Evolutionary conservation across 2,113 vertebrate genomes (phyloP).

Genomic region (Aegotheles bennettii): DNA sequence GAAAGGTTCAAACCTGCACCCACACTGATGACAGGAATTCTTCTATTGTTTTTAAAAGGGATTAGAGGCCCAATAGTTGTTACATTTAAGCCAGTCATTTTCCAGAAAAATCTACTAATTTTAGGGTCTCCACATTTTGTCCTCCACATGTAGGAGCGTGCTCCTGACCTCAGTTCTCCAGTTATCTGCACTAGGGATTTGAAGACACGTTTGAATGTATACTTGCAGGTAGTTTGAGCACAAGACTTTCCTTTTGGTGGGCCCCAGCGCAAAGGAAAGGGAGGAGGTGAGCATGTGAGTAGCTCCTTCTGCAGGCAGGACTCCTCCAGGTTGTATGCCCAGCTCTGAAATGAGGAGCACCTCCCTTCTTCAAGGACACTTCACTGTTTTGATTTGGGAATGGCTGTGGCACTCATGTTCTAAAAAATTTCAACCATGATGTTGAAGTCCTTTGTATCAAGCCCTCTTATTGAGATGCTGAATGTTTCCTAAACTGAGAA

Average conservation of each 20-base stretch:
- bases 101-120: not conserved
- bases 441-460: not conserved
- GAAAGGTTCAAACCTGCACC: not conserved
- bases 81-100: not conserved
- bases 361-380: not conserved
- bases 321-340: fast-evolving
- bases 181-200: not conserved
- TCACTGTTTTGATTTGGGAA: fast-evolving
- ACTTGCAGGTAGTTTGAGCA: not conserved
- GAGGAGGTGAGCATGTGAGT: fast-evolving
- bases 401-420: not conserved
- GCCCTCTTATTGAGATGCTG: not conserved
- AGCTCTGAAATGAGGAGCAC: not conserved
- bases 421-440: not conserved
- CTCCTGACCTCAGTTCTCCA: not conserved
- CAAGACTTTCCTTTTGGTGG: not conserved
- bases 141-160: fast-evolving
- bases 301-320: not conserved
- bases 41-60: not conserved
- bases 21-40: not conserved
- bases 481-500: not conserved
- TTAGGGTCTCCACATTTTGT: not conserved
- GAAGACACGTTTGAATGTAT: not conserved
- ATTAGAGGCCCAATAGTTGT: not conserved
- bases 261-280: not conserved